Evolutionary conservation across 2,888 invertebrate genomes (phyloP), one percentile per base, ranked within the genome.

Genomic region (Punctoribates punctum): DNA sequence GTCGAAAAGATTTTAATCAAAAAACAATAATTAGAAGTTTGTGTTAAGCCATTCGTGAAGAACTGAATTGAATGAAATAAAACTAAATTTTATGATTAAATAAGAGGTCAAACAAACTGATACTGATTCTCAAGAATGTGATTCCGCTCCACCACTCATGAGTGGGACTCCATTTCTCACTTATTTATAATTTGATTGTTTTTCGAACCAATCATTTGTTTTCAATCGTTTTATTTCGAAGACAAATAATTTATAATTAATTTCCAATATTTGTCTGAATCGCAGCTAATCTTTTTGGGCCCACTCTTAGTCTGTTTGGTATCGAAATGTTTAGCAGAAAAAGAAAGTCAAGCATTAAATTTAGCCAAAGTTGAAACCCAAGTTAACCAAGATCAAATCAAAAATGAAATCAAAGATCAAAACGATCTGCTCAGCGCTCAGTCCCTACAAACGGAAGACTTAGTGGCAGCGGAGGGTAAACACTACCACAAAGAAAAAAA

Each of bases 101-200:
- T 20, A 38, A 38, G n/a, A 34, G 67, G 67, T 67, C 67, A 38
- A 67, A 38, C n/a, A 60, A 27, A n/a, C 27, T 17, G 20, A 54
- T 6, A 54, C n/a, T 20, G 3, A 54, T n/a, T 62, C 27, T 9
- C 6, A 57, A 57, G 17, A 20, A 57, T 57, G 3, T 27, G 25
- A 67, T 38, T 67, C 38, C 67, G 8, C 67, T 67, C 67, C n/a
- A 67, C 20, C n/a, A 38, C n/a, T 67, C 67, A 67, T 20, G 34
- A 17, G 20, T 4, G 11, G 20, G 25, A 20, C 20, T 23, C 4
- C 5, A 60, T 20, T 60, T 60, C 20, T 67, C 34, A 34, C 15
- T 25, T 34, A 20, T n/a, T 17, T 13, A 38, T 20, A 27, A 67
- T 34, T n/a, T 38, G 1, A 27, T 67, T 20, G 8, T 20, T 15